Evolutionary conservation across 2,888 invertebrate species (phyloP).

Genomic region (Pomacea canaliculata): DNA sequence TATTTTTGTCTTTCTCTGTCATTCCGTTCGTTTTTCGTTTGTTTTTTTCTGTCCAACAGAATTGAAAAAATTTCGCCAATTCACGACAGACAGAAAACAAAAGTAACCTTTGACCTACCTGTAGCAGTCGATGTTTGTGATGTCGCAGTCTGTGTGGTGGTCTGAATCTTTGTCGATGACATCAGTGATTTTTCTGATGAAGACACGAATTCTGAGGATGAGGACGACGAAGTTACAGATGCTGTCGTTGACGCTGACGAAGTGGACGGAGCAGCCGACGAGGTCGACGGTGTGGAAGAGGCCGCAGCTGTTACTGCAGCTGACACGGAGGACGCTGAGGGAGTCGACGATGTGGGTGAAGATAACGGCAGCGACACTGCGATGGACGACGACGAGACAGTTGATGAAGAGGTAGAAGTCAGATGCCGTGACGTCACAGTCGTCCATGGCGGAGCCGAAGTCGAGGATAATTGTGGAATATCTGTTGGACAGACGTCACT

Average conservation of each 20-base stretch:
- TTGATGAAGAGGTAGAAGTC: too few relatives aligned
- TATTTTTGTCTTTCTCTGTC: too few relatives aligned
- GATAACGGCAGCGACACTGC: slow-evolving; percentile 14
- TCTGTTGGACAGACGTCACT: too few relatives aligned
- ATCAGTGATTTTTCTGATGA: slow-evolving; percentile 7
- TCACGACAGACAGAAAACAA: too few relatives aligned
- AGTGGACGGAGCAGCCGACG: slow-evolving; percentile 9
- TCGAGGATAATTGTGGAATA: too few relatives aligned
- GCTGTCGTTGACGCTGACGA: slow-evolving; percentile 19
- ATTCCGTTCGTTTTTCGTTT: neutral
- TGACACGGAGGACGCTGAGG: slow-evolving; percentile 17
- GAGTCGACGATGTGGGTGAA: slow-evolving; percentile 1
- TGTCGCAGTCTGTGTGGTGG: slow-evolving; percentile 2
- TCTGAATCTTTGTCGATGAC: neutral
- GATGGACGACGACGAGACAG: neutral
- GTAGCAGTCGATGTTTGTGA: slow-evolving; percentile 8
- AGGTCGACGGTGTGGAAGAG: neutral
- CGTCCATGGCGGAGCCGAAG: too few relatives aligned
- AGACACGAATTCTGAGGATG: neutral
- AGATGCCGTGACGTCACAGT: too few relatives aligned
- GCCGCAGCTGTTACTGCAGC: slow-evolving; percentile 10
- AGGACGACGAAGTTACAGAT: slow-evolving; percentile 12
- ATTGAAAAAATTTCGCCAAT: too few relatives aligned
- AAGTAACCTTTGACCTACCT: too few relatives aligned
- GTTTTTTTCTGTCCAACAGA: neutral